Conservation (phyloP, 2,888 invertebrate genomes). For the Pilophorus perplexus region DNA sequence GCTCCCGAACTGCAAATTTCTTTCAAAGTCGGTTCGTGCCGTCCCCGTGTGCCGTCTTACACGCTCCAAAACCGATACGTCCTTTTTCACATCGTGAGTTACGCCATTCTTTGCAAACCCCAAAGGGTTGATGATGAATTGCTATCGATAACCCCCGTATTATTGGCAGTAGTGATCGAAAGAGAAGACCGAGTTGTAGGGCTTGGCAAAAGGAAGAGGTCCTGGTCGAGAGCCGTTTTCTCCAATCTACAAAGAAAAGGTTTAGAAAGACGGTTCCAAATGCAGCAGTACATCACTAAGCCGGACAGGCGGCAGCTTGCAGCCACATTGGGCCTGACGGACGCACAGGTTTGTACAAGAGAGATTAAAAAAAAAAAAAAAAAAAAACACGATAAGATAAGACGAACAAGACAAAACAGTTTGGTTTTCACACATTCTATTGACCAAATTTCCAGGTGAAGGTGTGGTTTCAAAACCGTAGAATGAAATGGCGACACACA, state of each 20-base stretch:
- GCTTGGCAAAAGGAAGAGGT: slow-evolving; percentile 70
- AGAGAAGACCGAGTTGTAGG: slow-evolving; percentile 41
- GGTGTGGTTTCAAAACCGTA: slow-evolving; percentile 89
- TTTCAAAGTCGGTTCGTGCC: slow-evolving; percentile 42
- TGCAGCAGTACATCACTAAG: slow-evolving; percentile 94
- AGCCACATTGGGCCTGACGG: slow-evolving; percentile 85
- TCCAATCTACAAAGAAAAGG: slow-evolving; percentile 93
- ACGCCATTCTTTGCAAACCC: background rate
- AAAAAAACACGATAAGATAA: no score
- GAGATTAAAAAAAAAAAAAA: no score
- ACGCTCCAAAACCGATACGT: slow-evolving; percentile 48
- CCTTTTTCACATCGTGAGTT: slow-evolving; percentile 48
- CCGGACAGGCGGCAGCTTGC: slow-evolving; percentile 89
- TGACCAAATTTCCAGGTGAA: slow-evolving; percentile 63
- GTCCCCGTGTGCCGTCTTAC: slow-evolving; percentile 43
- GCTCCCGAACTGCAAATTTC: slow-evolving; percentile 50
- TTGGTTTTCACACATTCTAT: no score
- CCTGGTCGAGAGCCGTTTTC: slow-evolving; percentile 94
- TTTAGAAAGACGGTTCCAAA: slow-evolving; percentile 83
- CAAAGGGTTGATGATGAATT: background rate
- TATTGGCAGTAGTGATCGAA: slow-evolving; percentile 37
- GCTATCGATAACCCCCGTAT: background rate
- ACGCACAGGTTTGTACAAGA: slow-evolving; percentile 85
- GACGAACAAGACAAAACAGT: no score
- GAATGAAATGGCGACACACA: slow-evolving; percentile 86